Evolutionary conservation across 1,140 invertebrate genomes (phyloP).

Genomic region (Apis cerana): DNA sequence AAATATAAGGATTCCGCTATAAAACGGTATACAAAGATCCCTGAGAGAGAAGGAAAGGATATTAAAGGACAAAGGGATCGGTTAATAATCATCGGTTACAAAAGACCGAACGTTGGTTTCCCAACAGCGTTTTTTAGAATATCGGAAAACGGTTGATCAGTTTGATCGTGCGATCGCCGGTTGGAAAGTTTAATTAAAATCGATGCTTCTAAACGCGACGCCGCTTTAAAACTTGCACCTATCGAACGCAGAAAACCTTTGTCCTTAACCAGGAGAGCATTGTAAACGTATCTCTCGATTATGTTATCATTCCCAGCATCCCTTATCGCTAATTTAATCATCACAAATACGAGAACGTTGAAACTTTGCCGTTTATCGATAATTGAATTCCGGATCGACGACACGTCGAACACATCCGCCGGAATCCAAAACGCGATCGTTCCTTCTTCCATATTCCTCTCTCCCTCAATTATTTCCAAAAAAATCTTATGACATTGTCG

Average conservation of each 20-base stretch:
- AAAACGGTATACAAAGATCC: too few relatives aligned
- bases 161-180: not conserved
- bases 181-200: constrained; percentile 21
- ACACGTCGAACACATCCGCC: too few relatives aligned
- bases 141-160: not conserved
- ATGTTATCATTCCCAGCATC: not conserved
- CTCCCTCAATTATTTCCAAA: too few relatives aligned
- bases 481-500: not conserved
- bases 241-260: not conserved
- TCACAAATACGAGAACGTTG: not conserved
- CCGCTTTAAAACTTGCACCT: not conserved
- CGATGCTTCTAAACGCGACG: not conserved
- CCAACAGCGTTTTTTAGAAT: not conserved
- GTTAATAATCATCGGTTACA: not conserved
- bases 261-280: not conserved
- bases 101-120: not conserved
- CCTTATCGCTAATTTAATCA: constrained; percentile 27
- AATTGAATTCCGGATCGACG: constrained; percentile 7
- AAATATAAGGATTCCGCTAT: too few relatives aligned
- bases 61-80: not conserved
- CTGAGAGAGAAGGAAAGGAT: not conserved
- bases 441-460: too few relatives aligned
- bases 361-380: not conserved
- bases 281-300: not conserved
- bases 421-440: too few relatives aligned